These are phyloP conservation scores for Dolichopus griseipennis DNA, from an alignment of 2,888 invertebrate genomes.

Conservation along the genomic window DNA sequence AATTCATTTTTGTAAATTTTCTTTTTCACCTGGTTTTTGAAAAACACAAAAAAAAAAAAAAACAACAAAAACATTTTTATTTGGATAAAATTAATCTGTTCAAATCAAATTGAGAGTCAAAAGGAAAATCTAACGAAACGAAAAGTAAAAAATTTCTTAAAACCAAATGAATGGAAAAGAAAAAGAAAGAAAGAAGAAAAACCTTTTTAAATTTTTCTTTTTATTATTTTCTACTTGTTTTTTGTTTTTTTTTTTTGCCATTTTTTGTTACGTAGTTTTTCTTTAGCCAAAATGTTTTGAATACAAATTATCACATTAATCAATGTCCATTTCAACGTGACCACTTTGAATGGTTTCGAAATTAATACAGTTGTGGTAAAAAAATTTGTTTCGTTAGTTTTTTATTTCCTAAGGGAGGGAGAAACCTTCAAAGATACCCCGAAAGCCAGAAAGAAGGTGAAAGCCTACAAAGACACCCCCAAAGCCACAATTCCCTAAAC, in stretches of 20 bases:
- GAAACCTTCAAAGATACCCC: too few species aligned
- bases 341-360: not conserved
- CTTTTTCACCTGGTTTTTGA: too few species aligned
- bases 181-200: not conserved
- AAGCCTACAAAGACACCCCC: too few species aligned
- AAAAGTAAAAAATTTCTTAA: not conserved
- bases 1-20: too few species aligned
- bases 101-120: constrained; percentile 2
- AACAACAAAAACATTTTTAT: too few species aligned
- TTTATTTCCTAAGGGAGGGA: too few species aligned
- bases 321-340: constrained; percentile 12
- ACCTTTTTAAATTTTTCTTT: not conserved
- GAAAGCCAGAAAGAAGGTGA: too few species aligned
- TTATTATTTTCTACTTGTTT: not conserved
- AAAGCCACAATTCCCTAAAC: too few species aligned
- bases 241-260: not conserved
- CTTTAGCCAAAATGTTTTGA: not conserved
- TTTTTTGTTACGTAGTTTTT: not conserved
- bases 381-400: too few species aligned
- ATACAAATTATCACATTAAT: constrained; percentile 12
- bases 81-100: not conserved
- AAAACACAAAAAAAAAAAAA: too few species aligned
- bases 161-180: not conserved
- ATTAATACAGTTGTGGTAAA: not conserved
- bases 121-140: not conserved